phyloP scores from a whole-genome alignment of 2,113 vertebrate genomes.

The Cebidichthys violaceus region DNA sequence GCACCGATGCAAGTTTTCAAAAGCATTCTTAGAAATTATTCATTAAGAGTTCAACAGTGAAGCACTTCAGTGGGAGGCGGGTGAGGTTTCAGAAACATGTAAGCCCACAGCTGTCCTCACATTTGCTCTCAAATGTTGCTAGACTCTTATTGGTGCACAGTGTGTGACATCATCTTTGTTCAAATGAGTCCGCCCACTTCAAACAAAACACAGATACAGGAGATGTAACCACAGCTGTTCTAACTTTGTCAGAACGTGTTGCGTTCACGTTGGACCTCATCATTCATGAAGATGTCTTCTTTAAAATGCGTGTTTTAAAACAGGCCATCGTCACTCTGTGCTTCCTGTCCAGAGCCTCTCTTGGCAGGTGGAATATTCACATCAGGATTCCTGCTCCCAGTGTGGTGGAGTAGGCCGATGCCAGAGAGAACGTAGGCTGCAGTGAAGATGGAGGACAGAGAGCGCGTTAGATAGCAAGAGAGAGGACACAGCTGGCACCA shows the following conservation, averaged over 20 bases:
- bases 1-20: too few relatives aligned
- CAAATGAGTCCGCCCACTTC: too few relatives aligned
- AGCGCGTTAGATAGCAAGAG: constrained; percentile 26
- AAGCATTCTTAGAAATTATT: not conserved
- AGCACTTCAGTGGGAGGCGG: not conserved
- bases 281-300: not conserved
- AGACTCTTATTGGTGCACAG: not conserved
- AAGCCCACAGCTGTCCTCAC: not conserved
- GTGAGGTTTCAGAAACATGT: not conserved
- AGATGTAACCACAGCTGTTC: not conserved
- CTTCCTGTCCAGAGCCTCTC: not conserved
- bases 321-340: not conserved
- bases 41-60: not conserved
- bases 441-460: constrained; percentile 19
- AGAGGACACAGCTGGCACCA: constrained; percentile 60
- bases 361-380: not conserved
- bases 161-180: too few relatives aligned
- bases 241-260: not conserved
- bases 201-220: not conserved
- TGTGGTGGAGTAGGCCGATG: not conserved
- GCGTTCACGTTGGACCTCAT: not conserved
- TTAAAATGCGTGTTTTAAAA: not conserved
- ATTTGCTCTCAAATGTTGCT: not conserved
- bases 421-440: not conserved
- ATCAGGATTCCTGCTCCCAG: not conserved